A percentile compares a stretch with the other conserved stretches of the same genome.
These are phyloP conservation scores for Falco rusticolus DNA, from an alignment of 2,797 vertebrate species.

Conservation along the genomic window DNA sequence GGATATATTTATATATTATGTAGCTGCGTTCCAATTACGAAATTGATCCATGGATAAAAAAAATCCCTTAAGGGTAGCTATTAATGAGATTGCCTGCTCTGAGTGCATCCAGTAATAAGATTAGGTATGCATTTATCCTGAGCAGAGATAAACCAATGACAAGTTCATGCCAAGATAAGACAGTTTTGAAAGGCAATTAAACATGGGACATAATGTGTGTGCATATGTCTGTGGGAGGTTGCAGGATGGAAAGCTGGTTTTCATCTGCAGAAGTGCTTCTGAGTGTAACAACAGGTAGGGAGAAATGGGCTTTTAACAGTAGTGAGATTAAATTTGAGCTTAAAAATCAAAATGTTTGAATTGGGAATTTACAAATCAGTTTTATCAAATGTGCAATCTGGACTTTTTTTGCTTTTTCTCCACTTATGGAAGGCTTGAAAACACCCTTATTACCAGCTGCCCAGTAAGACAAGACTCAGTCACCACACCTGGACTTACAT, in stretches of 20 bases:
- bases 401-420: not conserved
- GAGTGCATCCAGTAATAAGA: conserved; percentile 59
- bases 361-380: not conserved
- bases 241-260: not conserved
- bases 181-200: conserved; percentile 70
- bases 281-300: conserved; percentile 24
- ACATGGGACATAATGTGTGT: not conserved
- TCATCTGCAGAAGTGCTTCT: not conserved
- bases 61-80: conserved; percentile 64
- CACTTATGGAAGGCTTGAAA: not conserved
- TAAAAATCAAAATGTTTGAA: conserved; percentile 27
- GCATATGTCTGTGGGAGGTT: conserved; percentile 46
- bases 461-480: not conserved
- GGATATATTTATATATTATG: conserved; percentile 28
- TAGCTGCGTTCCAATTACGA: conserved; percentile 55
- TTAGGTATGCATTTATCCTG: conserved; percentile 68
- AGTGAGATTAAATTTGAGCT: not conserved
- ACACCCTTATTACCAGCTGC: not conserved
- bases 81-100: conserved; percentile 66
- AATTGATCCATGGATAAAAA: conserved; percentile 67
- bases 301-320: not conserved
- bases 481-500: accelerated
- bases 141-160: conserved; percentile 57
- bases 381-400: not conserved
- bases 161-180: conserved; percentile 58